These are phyloP conservation scores for Cephus spinipes DNA, from an alignment of 2,888 invertebrate genomes.

Conservation along the genomic window DNA sequence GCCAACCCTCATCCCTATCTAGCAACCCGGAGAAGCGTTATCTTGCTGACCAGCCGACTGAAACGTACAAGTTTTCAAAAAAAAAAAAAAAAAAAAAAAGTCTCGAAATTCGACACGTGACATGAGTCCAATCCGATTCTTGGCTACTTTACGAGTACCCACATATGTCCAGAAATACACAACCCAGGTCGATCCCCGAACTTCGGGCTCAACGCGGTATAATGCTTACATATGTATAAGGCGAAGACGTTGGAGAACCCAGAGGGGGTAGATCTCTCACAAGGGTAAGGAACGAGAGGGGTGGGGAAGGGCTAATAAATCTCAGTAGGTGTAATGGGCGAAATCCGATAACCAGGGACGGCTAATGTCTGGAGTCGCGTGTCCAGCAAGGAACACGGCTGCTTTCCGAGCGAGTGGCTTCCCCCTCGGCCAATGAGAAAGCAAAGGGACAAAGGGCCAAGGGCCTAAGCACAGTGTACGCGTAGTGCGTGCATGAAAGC, in stretches of 20 bases:
- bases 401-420: not conserved
- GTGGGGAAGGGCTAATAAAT: slow-evolving; percentile 43
- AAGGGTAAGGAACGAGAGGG: slow-evolving; percentile 13
- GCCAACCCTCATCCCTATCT: not conserved
- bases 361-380: slow-evolving; percentile 37
- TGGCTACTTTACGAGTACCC: not conserved
- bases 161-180: not conserved
- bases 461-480: not conserved
- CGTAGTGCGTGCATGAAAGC: not conserved
- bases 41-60: not conserved
- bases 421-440: not conserved
- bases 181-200: not conserved
- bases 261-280: not conserved
- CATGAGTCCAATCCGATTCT: not conserved
- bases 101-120: not conserved
- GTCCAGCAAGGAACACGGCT: slow-evolving; percentile 25
- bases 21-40: not conserved
- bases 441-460: not conserved
- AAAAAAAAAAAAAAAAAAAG: not conserved
- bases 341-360: slow-evolving; percentile 45
- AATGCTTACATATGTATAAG: not conserved
- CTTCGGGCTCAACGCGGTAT: not conserved
- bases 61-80: not conserved
- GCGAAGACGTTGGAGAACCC: not conserved
- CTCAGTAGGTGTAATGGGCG: slow-evolving; percentile 47